phyloP scores from a whole-genome alignment of 2,113 vertebrate species.

The Nesoenas mayeri region DNA sequence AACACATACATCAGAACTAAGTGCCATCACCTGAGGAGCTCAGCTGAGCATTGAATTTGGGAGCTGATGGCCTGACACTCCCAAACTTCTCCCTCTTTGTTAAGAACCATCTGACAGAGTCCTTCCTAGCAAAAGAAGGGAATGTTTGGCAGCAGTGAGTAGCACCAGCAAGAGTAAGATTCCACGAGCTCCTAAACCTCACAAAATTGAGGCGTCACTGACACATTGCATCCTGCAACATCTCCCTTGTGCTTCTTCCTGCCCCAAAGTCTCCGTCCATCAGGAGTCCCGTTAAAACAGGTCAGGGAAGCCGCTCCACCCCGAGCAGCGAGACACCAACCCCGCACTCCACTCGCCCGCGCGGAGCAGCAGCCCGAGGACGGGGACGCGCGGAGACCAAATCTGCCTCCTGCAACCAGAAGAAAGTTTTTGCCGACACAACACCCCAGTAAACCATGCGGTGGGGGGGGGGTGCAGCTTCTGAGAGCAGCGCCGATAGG shows the following conservation, averaged over 20 bases:
- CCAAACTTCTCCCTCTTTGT: neutral
- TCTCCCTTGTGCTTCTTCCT: neutral
- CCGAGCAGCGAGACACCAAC: neutral
- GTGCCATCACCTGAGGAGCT: neutral
- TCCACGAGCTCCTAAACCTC: neutral
- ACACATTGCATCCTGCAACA: neutral
- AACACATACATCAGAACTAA: neutral
- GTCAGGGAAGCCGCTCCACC: neutral
- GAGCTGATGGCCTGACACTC: neutral
- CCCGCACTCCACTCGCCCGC: neutral
- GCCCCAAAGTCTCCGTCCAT: neutral
- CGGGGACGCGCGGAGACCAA: neutral
- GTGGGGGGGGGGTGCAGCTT: neutral
- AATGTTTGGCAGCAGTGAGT: neutral
- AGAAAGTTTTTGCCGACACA: constrained; percentile 37
- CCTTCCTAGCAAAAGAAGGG: neutral
- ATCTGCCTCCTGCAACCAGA: neutral
- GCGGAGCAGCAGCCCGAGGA: neutral
- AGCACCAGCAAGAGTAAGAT: neutral
- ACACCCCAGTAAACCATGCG: neutral
- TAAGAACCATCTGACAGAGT: neutral
- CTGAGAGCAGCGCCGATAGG: neutral
- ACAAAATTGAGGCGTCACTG: neutral
- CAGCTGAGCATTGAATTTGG: neutral
- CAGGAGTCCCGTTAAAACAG: neutral